Evolutionary conservation across 2,113 vertebrate species (phyloP), one percentile per base, ranked within the genome.

Genomic region (Eublepharis macularius): DNA sequence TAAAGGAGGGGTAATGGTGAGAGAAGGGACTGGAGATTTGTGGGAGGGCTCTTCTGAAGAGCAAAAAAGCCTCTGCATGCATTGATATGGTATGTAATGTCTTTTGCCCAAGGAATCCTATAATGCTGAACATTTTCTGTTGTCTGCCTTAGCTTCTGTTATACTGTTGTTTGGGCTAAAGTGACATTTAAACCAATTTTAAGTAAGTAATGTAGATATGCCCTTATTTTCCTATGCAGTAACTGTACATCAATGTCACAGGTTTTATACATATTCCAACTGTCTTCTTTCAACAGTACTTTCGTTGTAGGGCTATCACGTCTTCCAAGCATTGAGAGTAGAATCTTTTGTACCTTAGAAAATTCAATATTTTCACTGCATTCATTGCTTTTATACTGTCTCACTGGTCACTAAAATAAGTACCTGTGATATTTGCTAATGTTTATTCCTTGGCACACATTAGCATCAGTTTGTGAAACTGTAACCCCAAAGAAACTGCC

Each of bases 401-500:
- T 24, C 54, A 57, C 54, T 57, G 17, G 54, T 57, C 24, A 57
- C 54, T 24, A 57, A 57, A 57, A 57, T 57, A 57, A 21, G 54
- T 57, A 57, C 7, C 19, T 57, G 54, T 24, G 6, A 57, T 5
- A 57, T 57, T 57, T 57, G 2, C 6, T 32, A 17, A 41, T 2
- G 66, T 47, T 83, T 65, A 19, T 26, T 45, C 32, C 43, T 13
- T 32, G n/a, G 43, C 13, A 43, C 19, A 16, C 32, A 16, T 63
- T 9, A 2, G 26, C 45, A 54, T 77, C 29, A 19, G 68, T 84
- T 69, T 41, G 36, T 84, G 47, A 54, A 85, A 79, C 41, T 26
- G 36, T 60, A 39, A n/a, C 32, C 49, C 51, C 36, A n/a, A 19
- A 9, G 83, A 86, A 90, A 90, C 86, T 86, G 66, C 85, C 24